Percentiles rank a stretch among this genome's conserved stretches.
These are phyloP conservation scores for Phataginus tricuspis DNA, from an alignment of 2,797 vertebrate species.

Conservation along the genomic window DNA sequence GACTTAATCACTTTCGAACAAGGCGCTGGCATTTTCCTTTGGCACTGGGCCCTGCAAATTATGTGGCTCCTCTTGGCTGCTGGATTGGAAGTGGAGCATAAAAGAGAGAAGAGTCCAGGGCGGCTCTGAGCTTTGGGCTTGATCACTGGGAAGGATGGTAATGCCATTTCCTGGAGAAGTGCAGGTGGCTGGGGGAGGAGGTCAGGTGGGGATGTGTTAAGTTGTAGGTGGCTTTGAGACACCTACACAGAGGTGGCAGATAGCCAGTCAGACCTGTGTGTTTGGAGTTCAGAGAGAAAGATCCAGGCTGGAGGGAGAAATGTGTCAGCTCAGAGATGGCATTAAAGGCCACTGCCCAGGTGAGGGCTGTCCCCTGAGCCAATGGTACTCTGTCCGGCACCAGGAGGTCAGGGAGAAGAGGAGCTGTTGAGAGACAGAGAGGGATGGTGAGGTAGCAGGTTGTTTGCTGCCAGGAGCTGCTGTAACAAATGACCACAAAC, in stretches of 20 bases:
- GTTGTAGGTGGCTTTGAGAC: neutral
- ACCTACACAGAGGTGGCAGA: neutral
- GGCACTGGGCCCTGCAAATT: neutral
- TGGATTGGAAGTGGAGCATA: neutral
- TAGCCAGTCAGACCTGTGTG: neutral
- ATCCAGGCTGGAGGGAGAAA: neutral
- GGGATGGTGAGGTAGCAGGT: no score
- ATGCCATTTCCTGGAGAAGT: no score
- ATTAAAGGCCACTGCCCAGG: accelerated
- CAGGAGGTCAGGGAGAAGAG: neutral
- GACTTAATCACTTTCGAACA: accelerated
- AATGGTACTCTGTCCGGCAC: accelerated
- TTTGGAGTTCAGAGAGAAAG: neutral
- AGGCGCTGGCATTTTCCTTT: accelerated
- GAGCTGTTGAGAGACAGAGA: neutral
- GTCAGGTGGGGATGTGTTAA: accelerated
- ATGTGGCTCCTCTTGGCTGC: neutral
- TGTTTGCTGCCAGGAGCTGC: neutral
- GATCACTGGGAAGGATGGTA: accelerated
- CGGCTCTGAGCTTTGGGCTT: neutral
- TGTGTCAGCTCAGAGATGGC: accelerated
- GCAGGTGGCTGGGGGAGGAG: no score
- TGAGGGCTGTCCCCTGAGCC: accelerated
- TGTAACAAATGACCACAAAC: neutral
- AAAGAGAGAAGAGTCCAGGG: neutral